Base-by-base conservation (phyloP, 2,113 vertebrate species). In the Chloebia gouldiae region DNA sequence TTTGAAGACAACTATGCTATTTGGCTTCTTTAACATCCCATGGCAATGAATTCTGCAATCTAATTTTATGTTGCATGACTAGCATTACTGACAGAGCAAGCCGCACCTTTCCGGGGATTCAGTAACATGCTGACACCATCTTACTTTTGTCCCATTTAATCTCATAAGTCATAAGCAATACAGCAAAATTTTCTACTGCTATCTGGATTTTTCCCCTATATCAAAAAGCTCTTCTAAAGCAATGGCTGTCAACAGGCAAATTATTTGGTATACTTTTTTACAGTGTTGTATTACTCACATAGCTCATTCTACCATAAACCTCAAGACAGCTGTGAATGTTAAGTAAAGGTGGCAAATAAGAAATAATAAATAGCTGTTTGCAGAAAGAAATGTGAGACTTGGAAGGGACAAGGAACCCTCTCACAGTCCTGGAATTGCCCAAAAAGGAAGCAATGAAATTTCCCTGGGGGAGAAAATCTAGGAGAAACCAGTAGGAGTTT, bases 1-100 rank as follows among this genome's bases (percentile, higher is more conserved):
- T 90, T 33, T 73, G 86, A 93, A 93, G 79, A 19, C 0, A 0
- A 24, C 76, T 75, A 25, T 57, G 40, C 42, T 18, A 88, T 93
- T 92, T 86, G 92, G 71, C 60, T 95, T 88, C 92, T 59, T 1
- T 63, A 90, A 68, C 64, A 64, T 94, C 91, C 91, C 56, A 71
- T 86, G 76, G 61, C 60, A 7, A 84, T 75, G 86, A 81, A 91
- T 91, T 91, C 86, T 86, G 77, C 80, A 81, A 64, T 56, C 69
- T 83, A 66, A 66, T 81, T 83, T 88, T 78, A 63, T 5, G 2
- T 78, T 81, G 53, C 7, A 1, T 60, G 70, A 94, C 59, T 30
- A 79, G 23, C 78, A 31, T 50, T 91, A 78, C 27, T 3, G 9
- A 44, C 24, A 66, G 50, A 59, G 22, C 60, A 75, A 76, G 40